Evolutionary conservation across 2,888 invertebrate genomes (phyloP), one percentile per base, ranked within the genome.

Genomic region (Spilarctia lutea): DNA sequence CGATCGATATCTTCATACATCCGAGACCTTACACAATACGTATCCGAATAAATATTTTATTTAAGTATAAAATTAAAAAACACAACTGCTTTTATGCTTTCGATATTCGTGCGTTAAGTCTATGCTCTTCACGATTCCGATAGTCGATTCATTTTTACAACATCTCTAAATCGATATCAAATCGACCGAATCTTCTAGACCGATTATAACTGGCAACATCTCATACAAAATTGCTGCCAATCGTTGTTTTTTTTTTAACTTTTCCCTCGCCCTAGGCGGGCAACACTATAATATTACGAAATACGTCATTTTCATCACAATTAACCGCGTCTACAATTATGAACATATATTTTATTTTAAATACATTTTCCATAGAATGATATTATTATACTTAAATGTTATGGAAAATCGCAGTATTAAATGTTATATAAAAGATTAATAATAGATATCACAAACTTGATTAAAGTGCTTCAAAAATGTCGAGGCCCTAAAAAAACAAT

Each of bases 21-120:
- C 73, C 79, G 75, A 83, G 82, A 83, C 69, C 91, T 91, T 93
- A 92, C 91, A 92, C 88, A 89, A 91, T 93, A 94, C 91, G 92
- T 93, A 93, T 92, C 83, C 90, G 91, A 94, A 94, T 94, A 94
- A 94, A 94, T 94, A 94, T 91, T 90, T 85, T 82, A 83, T 91
- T 91, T 92, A 93, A 93, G 94, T 94, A 95, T 94, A 94, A 94
- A 95, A 94, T 93, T 94, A 93, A 94, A 94, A 94, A 93, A 93
- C 91, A 93, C 93, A 94, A 93, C 92, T 90, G 89, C 86, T 87
- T 91, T 91, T 91, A 91, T 91, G 93, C 91, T 91, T 92, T 89
- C 91, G 90, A 89, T 86, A 87, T 90, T 92, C 88, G 91, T 91
- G 91, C 90, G 90, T 88, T 79, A 87, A 84, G 80, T 85, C 86